A percentile compares a stretch with the other conserved stretches of the same genome.
Evolutionary conservation across 1,140 invertebrate genomes (phyloP).

Genomic region (Palaemon carinicauda): DNA sequence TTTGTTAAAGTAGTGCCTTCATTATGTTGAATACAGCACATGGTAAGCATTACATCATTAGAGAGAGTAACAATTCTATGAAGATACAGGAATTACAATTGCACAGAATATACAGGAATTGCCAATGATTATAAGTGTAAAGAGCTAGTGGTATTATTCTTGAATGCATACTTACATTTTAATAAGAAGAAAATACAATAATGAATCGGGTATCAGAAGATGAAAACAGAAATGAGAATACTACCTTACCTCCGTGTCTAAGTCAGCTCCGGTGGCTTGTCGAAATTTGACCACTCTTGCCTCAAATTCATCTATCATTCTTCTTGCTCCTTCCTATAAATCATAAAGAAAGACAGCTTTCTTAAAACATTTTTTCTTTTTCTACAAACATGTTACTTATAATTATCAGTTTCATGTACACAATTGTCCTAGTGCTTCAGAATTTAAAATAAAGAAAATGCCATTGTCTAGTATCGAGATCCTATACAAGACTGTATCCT

Average conservation of each 20-base stretch:
- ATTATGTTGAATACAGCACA: no score
- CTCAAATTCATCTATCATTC: constrained; percentile 52
- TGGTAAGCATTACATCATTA: no score
- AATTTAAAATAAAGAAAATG: no score
- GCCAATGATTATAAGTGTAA: no score
- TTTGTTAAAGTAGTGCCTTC: no score
- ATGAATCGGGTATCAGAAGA: neutral
- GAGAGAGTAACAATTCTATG: no score
- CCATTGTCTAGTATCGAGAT: no score
- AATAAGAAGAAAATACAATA: neutral
- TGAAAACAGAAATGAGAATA: neutral
- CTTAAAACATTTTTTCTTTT: neutral
- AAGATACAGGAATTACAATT: no score
- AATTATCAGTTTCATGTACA: neutral
- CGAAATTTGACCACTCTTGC: constrained; percentile 48
- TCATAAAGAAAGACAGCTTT: neutral
- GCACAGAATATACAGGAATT: no score
- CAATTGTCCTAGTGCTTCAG: no score
- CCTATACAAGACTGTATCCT: no score
- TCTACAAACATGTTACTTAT: neutral
- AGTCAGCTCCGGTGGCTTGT: constrained; percentile 47
- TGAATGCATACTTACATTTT: neutral
- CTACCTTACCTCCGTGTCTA: constrained; percentile 49
- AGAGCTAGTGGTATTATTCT: no score
- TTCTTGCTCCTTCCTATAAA: constrained; percentile 27